Percentiles rank a stretch among this genome's conserved stretches.
Conservation (phyloP, 2,113 vertebrate genomes). For the Glaucidium brasilianum region DNA sequence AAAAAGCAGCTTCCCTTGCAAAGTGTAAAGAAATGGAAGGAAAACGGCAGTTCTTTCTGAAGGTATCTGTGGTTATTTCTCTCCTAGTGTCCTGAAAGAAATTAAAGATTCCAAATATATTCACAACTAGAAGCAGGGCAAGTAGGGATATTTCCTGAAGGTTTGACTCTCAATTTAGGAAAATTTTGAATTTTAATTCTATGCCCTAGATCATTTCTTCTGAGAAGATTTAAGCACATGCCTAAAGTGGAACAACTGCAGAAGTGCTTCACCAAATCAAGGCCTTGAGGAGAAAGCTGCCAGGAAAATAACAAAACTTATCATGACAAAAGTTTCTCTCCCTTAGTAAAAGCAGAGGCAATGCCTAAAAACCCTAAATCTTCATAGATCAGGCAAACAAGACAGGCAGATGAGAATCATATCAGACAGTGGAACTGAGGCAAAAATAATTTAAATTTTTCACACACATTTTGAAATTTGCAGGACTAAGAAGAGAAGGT, state of each 20-base stretch:
- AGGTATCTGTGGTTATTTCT: not conserved
- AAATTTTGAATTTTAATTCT: not conserved
- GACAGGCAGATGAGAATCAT: constrained; percentile 6
- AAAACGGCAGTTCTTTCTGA: not conserved
- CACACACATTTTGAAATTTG: not conserved
- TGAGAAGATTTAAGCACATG: not conserved
- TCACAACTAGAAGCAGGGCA: not conserved
- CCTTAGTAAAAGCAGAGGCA: not conserved
- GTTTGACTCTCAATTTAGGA: not conserved
- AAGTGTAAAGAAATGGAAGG: not conserved
- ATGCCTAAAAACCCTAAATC: not conserved
- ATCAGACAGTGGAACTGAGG: constrained; percentile 6
- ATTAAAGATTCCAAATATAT: not conserved
- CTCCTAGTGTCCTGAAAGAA: not conserved
- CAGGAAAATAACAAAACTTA: not conserved
- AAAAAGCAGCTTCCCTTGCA: not conserved
- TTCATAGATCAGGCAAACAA: constrained; percentile 40
- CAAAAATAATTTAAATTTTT: constrained; percentile 39
- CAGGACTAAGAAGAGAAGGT: not conserved
- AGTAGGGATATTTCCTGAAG: not conserved
- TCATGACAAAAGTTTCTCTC: not conserved
- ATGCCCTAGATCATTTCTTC: not conserved
- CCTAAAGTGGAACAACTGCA: not conserved
- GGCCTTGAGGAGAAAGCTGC: not conserved
- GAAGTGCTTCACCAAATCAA: not conserved